phyloP scores from a whole-genome alignment of 2,113 vertebrate genomes.

The Cololabis saira region DNA sequence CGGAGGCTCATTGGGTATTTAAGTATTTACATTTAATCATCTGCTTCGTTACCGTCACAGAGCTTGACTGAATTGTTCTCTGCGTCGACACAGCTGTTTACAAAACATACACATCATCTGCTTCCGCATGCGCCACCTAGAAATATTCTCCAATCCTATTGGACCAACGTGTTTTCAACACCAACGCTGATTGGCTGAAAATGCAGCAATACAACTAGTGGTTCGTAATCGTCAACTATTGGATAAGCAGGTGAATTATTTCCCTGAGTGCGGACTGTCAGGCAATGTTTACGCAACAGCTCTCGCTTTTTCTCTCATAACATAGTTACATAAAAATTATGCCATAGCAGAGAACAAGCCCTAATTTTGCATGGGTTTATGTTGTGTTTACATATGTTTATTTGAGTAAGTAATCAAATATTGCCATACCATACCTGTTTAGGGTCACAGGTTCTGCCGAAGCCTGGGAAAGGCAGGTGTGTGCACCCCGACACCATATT shows the following conservation, averaged over 20 bases:
- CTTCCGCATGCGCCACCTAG: constrained; percentile 35
- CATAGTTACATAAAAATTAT: too few species aligned
- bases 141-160: constrained; percentile 55
- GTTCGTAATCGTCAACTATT: constrained; percentile 68
- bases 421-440: too few species aligned
- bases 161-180: constrained; percentile 24
- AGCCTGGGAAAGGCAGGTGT: too few species aligned
- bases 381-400: too few species aligned
- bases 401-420: too few species aligned
- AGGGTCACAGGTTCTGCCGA: too few species aligned
- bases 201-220: constrained; percentile 36
- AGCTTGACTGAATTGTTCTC: neutral
- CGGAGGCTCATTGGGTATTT: too few species aligned
- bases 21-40: neutral
- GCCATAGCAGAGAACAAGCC: too few species aligned
- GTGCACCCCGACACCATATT: too few species aligned
- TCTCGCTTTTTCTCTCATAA: too few species aligned
- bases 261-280: constrained; percentile 12
- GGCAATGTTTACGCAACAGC: neutral
- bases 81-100: constrained; percentile 2
- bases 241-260: rapidly evolving
- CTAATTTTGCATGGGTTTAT: too few species aligned
- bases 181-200: constrained; percentile 53
- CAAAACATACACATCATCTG: constrained; percentile 37
- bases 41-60: rapidly evolving